These are phyloP conservation scores for Physella acuta DNA, from an alignment of 1,140 invertebrate genomes.

Conservation along the genomic window DNA sequence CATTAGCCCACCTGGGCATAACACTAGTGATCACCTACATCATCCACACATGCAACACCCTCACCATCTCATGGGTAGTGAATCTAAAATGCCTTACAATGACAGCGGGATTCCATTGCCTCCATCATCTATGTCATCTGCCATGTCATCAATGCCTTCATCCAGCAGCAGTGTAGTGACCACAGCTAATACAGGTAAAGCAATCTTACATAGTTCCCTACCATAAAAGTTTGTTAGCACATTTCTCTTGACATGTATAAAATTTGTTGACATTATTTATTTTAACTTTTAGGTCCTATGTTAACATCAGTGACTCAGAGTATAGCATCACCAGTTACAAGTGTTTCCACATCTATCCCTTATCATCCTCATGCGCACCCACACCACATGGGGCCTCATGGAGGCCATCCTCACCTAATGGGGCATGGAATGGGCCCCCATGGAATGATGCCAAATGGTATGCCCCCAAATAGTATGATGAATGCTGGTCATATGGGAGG, in stretches of 20 bases:
- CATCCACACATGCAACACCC: slow-evolving; percentile 23
- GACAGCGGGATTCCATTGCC: slow-evolving; percentile 23
- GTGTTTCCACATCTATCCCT: slow-evolving; percentile 34
- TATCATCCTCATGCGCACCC: slow-evolving; percentile 27
- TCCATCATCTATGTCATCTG: slow-evolving; percentile 20
- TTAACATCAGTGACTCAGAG: slow-evolving; percentile 55
- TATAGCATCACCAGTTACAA: slow-evolving; percentile 50
- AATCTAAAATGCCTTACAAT: slow-evolving; percentile 28
- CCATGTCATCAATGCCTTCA: slow-evolving; percentile 24
- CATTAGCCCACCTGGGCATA: slow-evolving; percentile 11
- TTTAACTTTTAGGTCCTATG: slow-evolving; percentile 29
- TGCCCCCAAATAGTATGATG: slow-evolving; percentile 22
- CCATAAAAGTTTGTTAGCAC: too few species aligned
- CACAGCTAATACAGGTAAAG: slow-evolving; percentile 17
- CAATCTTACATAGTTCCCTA: too few species aligned
- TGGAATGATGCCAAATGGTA: slow-evolving; percentile 29
- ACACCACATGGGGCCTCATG: slow-evolving; percentile 24
- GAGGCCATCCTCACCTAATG: slow-evolving; percentile 23
- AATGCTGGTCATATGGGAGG: slow-evolving; percentile 17
- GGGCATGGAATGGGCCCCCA: slow-evolving; percentile 24
- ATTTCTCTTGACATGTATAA: too few species aligned
- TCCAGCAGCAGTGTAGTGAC: slow-evolving; percentile 15
- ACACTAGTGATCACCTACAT: slow-evolving; percentile 14
- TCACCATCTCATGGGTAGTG: slow-evolving; percentile 21
- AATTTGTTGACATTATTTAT: too few species aligned